Conservation (phyloP, 2,113 vertebrate species). For the Gasterosteus aculeatus region DNA sequence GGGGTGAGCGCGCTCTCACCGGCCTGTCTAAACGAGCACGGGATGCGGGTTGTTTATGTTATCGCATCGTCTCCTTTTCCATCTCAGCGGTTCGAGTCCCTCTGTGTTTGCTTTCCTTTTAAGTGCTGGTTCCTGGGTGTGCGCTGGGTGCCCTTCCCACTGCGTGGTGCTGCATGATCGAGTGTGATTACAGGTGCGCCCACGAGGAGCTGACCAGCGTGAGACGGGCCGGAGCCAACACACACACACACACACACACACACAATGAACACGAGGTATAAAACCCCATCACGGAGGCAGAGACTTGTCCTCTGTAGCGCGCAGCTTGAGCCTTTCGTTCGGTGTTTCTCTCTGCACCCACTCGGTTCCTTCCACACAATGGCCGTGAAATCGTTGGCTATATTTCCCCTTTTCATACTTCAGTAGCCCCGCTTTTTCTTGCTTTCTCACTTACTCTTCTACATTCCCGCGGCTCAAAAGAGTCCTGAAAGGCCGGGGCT, state of each 20-base stretch:
- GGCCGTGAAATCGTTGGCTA: slow-evolving; percentile 54
- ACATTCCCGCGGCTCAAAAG: slow-evolving; percentile 51
- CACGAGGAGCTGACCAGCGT: slow-evolving; percentile 47
- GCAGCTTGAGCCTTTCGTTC: slow-evolving; percentile 47
- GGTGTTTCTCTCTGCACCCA: slow-evolving; percentile 42
- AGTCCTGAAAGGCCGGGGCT: slow-evolving; percentile 54
- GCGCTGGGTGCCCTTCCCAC: slow-evolving; percentile 24
- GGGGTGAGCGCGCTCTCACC: neutral
- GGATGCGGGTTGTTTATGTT: slow-evolving; percentile 36
- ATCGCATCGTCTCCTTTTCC: slow-evolving; percentile 4
- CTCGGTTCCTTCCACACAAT: slow-evolving; percentile 30
- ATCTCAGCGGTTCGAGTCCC: slow-evolving; percentile 16
- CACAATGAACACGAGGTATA: slow-evolving; percentile 48
- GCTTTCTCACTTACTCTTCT: slow-evolving; percentile 49
- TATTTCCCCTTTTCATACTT: slow-evolving; percentile 45
- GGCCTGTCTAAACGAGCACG: neutral
- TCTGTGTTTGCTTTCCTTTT: slow-evolving; percentile 51
- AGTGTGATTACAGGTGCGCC: slow-evolving; percentile 75
- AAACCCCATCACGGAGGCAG: neutral
- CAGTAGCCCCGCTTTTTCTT: slow-evolving; percentile 34
- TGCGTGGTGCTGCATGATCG: slow-evolving; percentile 48
- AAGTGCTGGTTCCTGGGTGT: slow-evolving; percentile 23
- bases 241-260: slow-evolving; percentile 33
- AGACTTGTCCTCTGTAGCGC: slow-evolving; percentile 21
- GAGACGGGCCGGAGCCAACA: slow-evolving; percentile 28